phyloP scores from a whole-genome alignment of 1,140 invertebrate genomes.

The Oryctes rhinoceros region DNA sequence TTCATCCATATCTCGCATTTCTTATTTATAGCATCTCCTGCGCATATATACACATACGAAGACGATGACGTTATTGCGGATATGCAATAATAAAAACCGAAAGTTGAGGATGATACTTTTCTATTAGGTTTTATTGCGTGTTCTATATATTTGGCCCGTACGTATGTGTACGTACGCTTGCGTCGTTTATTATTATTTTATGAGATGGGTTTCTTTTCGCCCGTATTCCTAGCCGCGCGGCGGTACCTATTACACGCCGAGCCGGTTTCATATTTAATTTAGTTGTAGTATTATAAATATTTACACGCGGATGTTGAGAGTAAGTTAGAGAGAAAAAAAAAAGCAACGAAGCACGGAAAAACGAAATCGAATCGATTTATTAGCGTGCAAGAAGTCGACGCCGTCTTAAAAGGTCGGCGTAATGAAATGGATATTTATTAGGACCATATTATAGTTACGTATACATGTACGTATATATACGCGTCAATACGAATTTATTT shows the following conservation, averaged over 20 bases:
- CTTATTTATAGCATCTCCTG: not conserved
- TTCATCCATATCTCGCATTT: not conserved
- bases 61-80: conserved; percentile 16
- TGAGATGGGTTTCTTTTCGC: conserved; percentile 11
- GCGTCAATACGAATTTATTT: not conserved
- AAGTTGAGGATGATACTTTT: conserved; percentile 22
- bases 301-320: conserved; percentile 1
- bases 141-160: not conserved
- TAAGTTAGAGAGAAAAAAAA: not conserved
- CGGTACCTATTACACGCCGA: not conserved
- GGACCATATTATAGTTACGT: not conserved
- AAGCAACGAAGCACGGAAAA: not conserved
- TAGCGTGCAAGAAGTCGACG: not conserved
- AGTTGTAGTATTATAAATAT: conserved; percentile 16
- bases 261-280: conserved; percentile 22
- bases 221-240: not conserved
- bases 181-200: conserved; percentile 13
- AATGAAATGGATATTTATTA: conserved; percentile 16
- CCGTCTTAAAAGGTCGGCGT: not conserved
- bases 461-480: not conserved
- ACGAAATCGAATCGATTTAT: conserved; percentile 2
- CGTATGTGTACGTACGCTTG: not conserved
- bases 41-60: not conserved
- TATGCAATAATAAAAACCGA: conserved; percentile 7
- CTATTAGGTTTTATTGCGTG: conserved; percentile 21